Evolutionary conservation across 2,888 invertebrate species (phyloP), one percentile per base, ranked within the genome.

Genomic region (Bursaphelenchus okinawaensis): DNA sequence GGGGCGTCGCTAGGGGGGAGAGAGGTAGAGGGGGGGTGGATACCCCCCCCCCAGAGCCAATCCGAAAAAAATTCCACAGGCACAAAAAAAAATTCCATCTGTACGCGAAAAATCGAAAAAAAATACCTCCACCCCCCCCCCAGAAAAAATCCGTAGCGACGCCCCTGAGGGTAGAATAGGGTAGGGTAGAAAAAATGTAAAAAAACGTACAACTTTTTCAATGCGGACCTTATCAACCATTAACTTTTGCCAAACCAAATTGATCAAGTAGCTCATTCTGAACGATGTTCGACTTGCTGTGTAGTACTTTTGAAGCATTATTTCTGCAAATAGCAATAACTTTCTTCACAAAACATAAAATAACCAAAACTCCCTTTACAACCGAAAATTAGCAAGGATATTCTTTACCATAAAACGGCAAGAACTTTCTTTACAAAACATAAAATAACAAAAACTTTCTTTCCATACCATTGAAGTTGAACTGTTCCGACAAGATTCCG

Each of bases 291-390:
- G 31, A 0, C 63, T 55, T 6, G 70, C 65, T 26, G 73, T 65
- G 52, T 70, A 73, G 55, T 66, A 70, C 24, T 71, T 72, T n/a
- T 71, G 67, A n/a, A 69, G 40, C 23, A 62, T 72, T 2, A 66
- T 24, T 24, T 69, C 69, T 31, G 20, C 20, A 54, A 68, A 19
- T 19, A 7, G n/a, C 20, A 8, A 12, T 9, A 28, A 12, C 26
- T n/a, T 29, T 50, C 9, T 9, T 50, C n/a, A n/a, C n/a, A n/a
- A 40, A 8, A 4, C 29, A 54, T 24, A 26, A 24, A 54, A 54
- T 6, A 12, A 16, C 54, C 16, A 54, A 40, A 40, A 27, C 23
- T 28, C 51, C 20, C 24, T 8, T 1, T 26, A n/a, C 16, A 22
- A 40, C n/a, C n/a, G n/a, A n/a, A n/a, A n/a, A n/a, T n/a, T n/a